A percentile compares a stretch with the other conserved stretches of the same genome.
Conservation (phyloP, 1,140 invertebrate genomes). For the Eumaeus atala region DNA sequence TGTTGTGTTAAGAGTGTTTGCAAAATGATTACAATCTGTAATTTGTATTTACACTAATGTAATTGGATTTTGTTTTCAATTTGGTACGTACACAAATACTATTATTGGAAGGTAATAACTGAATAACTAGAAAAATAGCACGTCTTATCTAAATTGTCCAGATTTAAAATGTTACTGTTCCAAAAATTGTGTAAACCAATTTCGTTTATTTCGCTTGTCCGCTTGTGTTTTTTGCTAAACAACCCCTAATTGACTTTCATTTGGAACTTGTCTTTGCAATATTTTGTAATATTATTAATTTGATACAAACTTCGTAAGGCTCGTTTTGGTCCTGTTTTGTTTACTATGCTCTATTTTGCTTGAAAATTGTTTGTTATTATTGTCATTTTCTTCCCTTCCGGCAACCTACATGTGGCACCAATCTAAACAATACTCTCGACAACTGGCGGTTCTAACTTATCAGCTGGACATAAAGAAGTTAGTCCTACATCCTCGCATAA, state of each 20-base stretch:
- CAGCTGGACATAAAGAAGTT: slow-evolving; percentile 71
- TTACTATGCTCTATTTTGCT: slow-evolving; percentile 40
- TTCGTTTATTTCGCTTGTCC: slow-evolving; percentile 24
- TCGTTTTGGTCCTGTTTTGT: slow-evolving; percentile 9
- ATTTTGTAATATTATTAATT: slow-evolving; percentile 17
- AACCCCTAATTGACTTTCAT: slow-evolving; percentile 6
- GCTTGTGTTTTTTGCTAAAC: slow-evolving; percentile 24
- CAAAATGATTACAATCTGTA: slow-evolving; percentile 22
- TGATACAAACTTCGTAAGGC: slow-evolving; percentile 6
- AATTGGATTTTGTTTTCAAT: slow-evolving; percentile 23
- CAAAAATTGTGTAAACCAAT: slow-evolving; percentile 17
- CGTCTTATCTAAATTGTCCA: slow-evolving; percentile 18
- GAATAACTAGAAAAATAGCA: slow-evolving; percentile 11
- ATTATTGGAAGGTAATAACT: slow-evolving; percentile 1
- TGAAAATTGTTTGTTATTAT: slow-evolving; percentile 61
- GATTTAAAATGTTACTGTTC: slow-evolving; percentile 17
- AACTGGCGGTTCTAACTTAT: slow-evolving; percentile 50
- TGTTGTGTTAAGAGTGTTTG: slow-evolving; percentile 34
- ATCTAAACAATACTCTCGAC: slow-evolving; percentile 53
- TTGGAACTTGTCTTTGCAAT: slow-evolving; percentile 6
- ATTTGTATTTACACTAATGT: slow-evolving; percentile 21
- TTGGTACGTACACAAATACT: slow-evolving; percentile 27
- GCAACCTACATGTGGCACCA: slow-evolving; percentile 64
- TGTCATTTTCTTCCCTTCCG: slow-evolving; percentile 71
- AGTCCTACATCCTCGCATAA: slow-evolving; percentile 74